These are phyloP conservation scores for Solea senegalensis DNA, from an alignment of 2,113 vertebrate genomes.

Conservation along the genomic window DNA sequence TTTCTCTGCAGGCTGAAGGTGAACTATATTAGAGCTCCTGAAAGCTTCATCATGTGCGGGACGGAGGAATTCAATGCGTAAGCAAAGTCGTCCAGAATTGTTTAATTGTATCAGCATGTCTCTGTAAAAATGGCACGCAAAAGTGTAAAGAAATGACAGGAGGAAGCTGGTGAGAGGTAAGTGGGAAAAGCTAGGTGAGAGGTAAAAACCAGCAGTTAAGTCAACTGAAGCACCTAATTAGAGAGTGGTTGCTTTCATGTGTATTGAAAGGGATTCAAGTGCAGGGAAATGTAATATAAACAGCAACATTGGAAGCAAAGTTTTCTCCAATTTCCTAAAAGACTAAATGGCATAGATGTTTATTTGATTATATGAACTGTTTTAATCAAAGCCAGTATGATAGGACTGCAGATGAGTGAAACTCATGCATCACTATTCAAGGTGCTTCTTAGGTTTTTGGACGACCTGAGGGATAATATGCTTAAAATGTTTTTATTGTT, in stretches of 20 bases:
- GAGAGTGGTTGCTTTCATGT: background rate
- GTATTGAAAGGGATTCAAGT: background rate
- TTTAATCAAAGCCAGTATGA: too few species aligned
- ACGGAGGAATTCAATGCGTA: conserved; percentile 74
- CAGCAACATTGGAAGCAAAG: too few species aligned
- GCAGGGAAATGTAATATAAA: background rate
- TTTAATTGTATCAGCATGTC: conserved; percentile 79
- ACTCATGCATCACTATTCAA: too few species aligned
- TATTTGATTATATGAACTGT: too few species aligned
- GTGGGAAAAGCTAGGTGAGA: background rate
- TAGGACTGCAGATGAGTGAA: too few species aligned
- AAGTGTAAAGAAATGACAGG: background rate
- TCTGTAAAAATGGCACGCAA: conserved; percentile 20
- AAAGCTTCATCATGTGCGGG: conserved; percentile 74
- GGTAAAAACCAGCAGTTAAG: conserved; percentile 6
- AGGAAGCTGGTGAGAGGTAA: conserved; percentile 7
- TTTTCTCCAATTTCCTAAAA: too few species aligned
- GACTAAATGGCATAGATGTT: too few species aligned
- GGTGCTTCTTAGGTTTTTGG: too few species aligned
- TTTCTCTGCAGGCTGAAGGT: conserved; percentile 70
- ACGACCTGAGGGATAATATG: too few species aligned
- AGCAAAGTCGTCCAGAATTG: conserved; percentile 74
- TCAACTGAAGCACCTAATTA: background rate
- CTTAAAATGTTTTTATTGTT: too few species aligned
- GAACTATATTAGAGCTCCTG: conserved; percentile 78